Evolutionary conservation across 2,113 vertebrate species (phyloP), one percentile per base, ranked within the genome.

Genomic region (Oostethus manadensis): DNA sequence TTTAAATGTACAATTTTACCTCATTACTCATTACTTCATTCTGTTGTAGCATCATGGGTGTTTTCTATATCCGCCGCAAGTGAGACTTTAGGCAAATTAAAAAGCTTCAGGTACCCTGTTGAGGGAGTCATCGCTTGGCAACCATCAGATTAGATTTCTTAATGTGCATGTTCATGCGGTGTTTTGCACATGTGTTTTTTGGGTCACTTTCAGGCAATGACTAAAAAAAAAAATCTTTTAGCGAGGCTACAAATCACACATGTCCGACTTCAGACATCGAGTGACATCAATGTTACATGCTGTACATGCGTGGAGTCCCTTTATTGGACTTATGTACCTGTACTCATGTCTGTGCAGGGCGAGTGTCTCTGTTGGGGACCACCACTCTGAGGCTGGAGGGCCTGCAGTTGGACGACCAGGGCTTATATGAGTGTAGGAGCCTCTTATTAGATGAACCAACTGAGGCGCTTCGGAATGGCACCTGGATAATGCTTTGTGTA

Each of bases 361-460:
- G 96, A 0, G 92, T 93, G 67, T 88, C 87, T 68, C 81, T 99
- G 47, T 85, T 90, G 18, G 87, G 83, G 8, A 90, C 88, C 0
- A 93, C 91, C 0, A 87, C 91, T 4, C 89, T 99, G 57, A 89
- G 75, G 71, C 87, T 98, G 3, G 83, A 90, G 46, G 78, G 62
- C 23, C 91, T 98, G 62, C 89, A 84, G 0, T 77, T 89, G 0
- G 90, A 93, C 51, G 96, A 99, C 81, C 92, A 94, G 67, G 96
- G 96, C 70, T 90, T 82, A 88, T 98, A 97, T n/a, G 92, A 97
- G 79, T 99, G 96, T 73, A 90, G 91, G 0, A 91, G 97, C 50
- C 92, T 97, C 48, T 90, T 90, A 56, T 86, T 98, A 22, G 92
- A 96, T 76, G 88, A 82, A 10, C 83, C 92, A 66, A 83, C 91